Base-by-base conservation (phyloP, 2,888 invertebrate genomes). In the Caenorhabditis sp. region DNA sequence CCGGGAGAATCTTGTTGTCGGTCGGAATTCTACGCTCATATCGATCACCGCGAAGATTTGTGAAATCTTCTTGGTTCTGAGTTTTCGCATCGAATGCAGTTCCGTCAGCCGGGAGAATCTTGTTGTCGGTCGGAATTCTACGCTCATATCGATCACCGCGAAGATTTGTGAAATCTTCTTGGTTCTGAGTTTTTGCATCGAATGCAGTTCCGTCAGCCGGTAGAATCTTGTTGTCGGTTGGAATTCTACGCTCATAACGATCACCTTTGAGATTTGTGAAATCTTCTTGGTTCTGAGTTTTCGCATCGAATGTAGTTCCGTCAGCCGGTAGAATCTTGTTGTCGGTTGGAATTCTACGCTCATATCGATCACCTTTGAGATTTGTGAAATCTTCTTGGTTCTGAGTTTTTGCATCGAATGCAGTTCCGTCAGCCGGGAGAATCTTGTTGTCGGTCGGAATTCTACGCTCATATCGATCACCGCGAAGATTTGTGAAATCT, bases 271-370 rank as follows among this genome's bases (percentile, higher is more conserved):
- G 31, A 58, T 59, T 51, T 24, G 58, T 58, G 59, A 58, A 65
- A 37, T 65, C 65, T 53, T 65, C 65, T 26, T 65, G 65, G 10
- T 58, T 65, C 51, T 65, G 65, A 17, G 65, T 65, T 26, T 49
- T 65, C 0, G 58, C 51, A 1, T 53, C 59, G 59, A 65, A 58
- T 27, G 57, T 27, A 31, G 50, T 50, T 12, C 65, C 65, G 37
- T 58, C 58, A n/a, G 58, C 53, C 36, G 58, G 65, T 1, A 65
- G 24, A n/a, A 65, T 63, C 58, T 63, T 63, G 58, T 63, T 63
- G 23, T 63, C 63, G 26, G 58, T 37, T 50, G 63, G 63, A 8
- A 57, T 50, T 55, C 55, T 63, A 43, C 55, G 43, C 49, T 57
- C 63, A 50, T 43, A 63, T 8, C 58, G 55, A 27, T 63, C 63